Evolutionary conservation across 2,797 vertebrate species (phyloP), one percentile per base, ranked within the genome.

Genomic region (Pipistrellus pipistrellus): DNA sequence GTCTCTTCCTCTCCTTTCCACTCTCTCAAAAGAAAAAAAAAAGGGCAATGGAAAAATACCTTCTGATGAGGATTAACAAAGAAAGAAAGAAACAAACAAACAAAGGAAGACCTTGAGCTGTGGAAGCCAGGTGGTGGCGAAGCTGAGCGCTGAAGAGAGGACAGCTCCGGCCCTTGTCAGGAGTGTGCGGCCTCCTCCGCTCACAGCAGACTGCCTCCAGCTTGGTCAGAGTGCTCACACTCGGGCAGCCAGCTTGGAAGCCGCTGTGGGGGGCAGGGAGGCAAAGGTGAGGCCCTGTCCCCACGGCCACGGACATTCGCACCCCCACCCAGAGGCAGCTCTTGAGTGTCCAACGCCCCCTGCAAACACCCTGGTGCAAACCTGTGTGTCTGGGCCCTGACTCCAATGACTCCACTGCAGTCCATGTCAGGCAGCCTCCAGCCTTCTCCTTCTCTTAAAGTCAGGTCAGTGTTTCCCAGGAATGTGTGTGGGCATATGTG

Each of bases 111-210:
- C 30, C 30, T 9, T 41, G 48, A 27, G 53, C 12, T 7, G 15
- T 18, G 9, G n/a, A 20, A 13, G 78, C 17, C 57, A 1, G 38
- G 6, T 20, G 86, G 3, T 0, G 46, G 25, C 17, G 32, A 25
- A 0, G 35, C 25, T 30, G 0, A 6, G 4, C 0, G 4, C 72
- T 0, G 55, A 11, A 21, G 21, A 5, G 1, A 13, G 73, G 44
- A 75, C 64, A 4, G 15, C 0, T 12, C n/a, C 8, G n/a, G 1
- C 6, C 7, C 20, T 18, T 1, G 6, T 20, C 4, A 8, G 75
- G 18, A 1, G 48, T 18, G 2, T 2, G 4, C 15, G 18, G 18
- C 46, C 13, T 46, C 85, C n/a, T 15, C 6, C 0, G 4, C 11
- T 30, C 85, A 13, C 11, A 10, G 18, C 11, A 0, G 8, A 27